A percentile compares a stretch with the other conserved stretches of the same genome.
Evolutionary conservation across 1,140 invertebrate species (phyloP).

Genomic region (Dysdera silvatica): DNA sequence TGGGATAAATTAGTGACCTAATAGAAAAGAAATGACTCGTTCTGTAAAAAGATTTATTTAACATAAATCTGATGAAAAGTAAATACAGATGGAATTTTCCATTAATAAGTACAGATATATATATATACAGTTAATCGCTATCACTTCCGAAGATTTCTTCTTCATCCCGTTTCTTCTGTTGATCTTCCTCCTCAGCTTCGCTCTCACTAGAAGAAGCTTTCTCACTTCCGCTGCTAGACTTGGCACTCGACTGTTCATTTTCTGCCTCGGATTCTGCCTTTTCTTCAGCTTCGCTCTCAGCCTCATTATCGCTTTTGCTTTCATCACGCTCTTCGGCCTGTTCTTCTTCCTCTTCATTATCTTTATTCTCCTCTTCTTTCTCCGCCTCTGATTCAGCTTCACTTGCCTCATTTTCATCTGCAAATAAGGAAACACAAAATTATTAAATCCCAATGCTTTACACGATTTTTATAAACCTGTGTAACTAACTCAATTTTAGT

Average conservation of each 20-base stretch:
- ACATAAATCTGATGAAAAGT: too few relatives aligned
- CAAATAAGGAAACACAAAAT: too few relatives aligned
- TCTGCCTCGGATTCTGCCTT: conserved; percentile 16
- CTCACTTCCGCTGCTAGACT: conserved; percentile 29
- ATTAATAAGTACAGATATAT: too few relatives aligned
- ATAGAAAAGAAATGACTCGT: too few relatives aligned
- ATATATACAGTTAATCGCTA: conserved; percentile 36
- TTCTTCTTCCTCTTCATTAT: conserved; percentile 25
- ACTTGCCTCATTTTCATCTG: conserved; percentile 67
- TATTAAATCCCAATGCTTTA: too few relatives aligned
- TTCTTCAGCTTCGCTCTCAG: conserved; percentile 33
- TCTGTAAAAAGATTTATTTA: too few relatives aligned
- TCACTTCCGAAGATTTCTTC: conserved; percentile 46
- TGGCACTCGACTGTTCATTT: conserved; percentile 3
- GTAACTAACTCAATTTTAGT: too few relatives aligned
- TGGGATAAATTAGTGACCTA: too few relatives aligned
- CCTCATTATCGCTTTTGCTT: conserved; percentile 31
- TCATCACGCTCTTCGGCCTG: conserved; percentile 31
- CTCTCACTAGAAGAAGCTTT: conserved; percentile 1
- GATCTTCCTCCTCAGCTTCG: conserved; percentile 5
- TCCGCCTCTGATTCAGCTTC: conserved; percentile 72
- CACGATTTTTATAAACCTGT: too few relatives aligned
- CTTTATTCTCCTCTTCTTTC: conserved; percentile 36
- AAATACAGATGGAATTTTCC: too few relatives aligned
- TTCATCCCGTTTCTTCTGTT: conserved; percentile 41